Evolutionary conservation across 64 coral and sea anemone genomes (phyloP).

Genomic region (Actinia tenebrosa): DNA sequence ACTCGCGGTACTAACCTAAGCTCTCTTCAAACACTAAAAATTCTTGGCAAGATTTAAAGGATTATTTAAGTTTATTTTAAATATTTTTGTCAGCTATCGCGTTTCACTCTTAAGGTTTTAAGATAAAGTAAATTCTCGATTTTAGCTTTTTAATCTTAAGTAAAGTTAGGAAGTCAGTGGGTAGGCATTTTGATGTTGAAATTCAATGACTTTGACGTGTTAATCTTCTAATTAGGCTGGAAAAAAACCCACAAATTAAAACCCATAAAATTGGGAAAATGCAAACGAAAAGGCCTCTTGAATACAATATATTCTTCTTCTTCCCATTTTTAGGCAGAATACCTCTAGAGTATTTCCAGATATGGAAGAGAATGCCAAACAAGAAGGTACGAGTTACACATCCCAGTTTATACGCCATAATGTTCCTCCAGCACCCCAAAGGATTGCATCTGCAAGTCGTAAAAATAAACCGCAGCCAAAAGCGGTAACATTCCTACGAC

Average conservation of each 20-base stretch:
- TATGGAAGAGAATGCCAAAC: constrained; percentile 23
- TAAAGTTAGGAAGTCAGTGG: neutral
- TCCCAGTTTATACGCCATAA: constrained; percentile 74
- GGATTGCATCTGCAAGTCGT: constrained; percentile 43
- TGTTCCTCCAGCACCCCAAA: constrained; percentile 52
- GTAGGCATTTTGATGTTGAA: no score
- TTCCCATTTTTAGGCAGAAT: constrained; percentile 49
- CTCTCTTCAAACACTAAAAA: neutral
- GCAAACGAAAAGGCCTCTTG: no score
- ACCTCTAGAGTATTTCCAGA: constrained; percentile 76
- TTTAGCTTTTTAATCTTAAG: neutral
- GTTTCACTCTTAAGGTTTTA: neutral
- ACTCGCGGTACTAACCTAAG: neutral
- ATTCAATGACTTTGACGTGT: no score
- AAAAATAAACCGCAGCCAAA: constrained; percentile 92
- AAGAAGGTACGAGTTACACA: constrained; percentile 66
- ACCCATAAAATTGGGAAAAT: no score
- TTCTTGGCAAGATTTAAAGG: neutral
- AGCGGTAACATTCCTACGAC: constrained; percentile 78
- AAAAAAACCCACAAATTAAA: no score
- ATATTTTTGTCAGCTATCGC: neutral
- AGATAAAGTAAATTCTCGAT: neutral
- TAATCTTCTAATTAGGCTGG: no score
- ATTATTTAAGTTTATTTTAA: neutral
- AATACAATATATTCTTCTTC: neutral